Conservation (phyloP, 1,140 invertebrate species). For the Mamestra configurata region DNA sequence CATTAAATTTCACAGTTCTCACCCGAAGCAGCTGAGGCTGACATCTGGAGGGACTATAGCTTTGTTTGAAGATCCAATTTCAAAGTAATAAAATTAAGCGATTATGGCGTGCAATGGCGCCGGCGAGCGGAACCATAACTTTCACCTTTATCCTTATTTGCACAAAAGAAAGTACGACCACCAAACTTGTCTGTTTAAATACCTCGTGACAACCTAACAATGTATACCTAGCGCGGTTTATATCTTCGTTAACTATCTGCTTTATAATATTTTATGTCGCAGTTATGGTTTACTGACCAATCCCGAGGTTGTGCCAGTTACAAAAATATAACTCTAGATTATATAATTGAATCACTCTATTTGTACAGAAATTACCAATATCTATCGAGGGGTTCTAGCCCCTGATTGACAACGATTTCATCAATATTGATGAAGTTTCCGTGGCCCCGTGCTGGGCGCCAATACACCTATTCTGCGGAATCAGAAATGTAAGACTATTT, state of each 20-base stretch:
- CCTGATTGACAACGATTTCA: not conserved
- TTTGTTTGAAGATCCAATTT: not conserved
- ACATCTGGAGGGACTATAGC: not conserved
- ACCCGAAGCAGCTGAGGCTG: not conserved
- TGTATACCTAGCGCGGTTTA: not conserved
- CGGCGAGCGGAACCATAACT: not conserved
- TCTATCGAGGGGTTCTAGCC: not conserved
- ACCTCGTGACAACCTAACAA: not conserved
- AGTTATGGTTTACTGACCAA: not conserved
- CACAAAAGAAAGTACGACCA: conserved; percentile 7
- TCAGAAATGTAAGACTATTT: not conserved
- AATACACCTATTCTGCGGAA: conserved; percentile 4
- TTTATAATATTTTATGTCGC: not conserved
- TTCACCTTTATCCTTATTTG: conserved; percentile 3
- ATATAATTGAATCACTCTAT: not conserved
- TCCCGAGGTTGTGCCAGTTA: not conserved
- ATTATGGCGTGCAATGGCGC: not conserved
- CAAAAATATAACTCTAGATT: not conserved
- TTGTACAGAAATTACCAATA: not conserved
- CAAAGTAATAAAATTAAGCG: not conserved
- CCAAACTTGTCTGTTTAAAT: not conserved
- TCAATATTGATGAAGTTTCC: not conserved
- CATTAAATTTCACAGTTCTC: not conserved
- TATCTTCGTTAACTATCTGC: not conserved
- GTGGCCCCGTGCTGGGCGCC: conserved; percentile 22